phyloP scores from a whole-genome alignment of 2,113 vertebrate species.

The Elephantulus edwardii region DNA sequence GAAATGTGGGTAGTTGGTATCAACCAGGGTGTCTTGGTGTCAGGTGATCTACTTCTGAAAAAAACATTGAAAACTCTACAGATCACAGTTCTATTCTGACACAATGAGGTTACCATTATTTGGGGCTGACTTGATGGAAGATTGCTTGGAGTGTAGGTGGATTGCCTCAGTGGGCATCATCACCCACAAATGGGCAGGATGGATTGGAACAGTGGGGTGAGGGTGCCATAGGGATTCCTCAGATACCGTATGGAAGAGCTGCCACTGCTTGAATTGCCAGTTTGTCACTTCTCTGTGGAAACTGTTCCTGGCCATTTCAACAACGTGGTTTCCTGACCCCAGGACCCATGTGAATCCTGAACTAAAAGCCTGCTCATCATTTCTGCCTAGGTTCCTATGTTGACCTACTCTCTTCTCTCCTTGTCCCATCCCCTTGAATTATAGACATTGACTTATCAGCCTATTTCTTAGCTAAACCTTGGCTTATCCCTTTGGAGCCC shows the following conservation, averaged over 20 bases:
- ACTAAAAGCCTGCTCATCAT: not conserved
- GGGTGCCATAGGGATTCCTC: not conserved
- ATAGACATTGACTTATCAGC: not conserved
- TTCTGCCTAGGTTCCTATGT: not conserved
- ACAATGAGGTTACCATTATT: not conserved
- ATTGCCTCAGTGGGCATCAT: not conserved
- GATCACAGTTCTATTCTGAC: not conserved
- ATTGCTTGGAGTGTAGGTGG: not conserved
- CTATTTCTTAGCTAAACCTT: not conserved
- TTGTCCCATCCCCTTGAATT: not conserved
- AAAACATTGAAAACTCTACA: not conserved
- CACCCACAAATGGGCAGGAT: accelerated
- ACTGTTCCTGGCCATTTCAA: not conserved
- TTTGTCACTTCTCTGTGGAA: not conserved
- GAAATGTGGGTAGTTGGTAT: not conserved
- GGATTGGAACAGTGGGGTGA: not conserved
- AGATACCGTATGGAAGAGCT: not conserved
- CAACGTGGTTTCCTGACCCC: not conserved
- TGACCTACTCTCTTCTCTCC: not conserved
- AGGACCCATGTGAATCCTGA: not conserved
- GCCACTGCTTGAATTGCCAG: not conserved
- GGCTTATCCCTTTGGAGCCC: not conserved
- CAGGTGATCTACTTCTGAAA: not conserved
- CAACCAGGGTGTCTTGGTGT: too few species aligned
- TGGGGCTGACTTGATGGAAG: not conserved